A percentile compares a stretch with the other conserved stretches of the same genome.
Evolutionary conservation across 2,888 invertebrate species (phyloP).

Genomic region (Oscheius sp.): DNA sequence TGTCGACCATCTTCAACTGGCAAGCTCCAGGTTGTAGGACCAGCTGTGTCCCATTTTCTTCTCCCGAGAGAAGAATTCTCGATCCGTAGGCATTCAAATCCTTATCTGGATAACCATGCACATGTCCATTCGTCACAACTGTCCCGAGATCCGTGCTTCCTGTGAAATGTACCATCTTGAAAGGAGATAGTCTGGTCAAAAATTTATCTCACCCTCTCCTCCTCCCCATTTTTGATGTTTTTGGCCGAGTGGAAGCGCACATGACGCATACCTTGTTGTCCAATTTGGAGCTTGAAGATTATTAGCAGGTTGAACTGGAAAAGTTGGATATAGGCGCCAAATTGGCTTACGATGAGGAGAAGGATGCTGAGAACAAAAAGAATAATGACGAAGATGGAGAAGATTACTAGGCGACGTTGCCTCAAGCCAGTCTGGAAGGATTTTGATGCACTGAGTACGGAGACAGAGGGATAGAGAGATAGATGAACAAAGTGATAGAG

Average conservation of each 20-base stretch:
- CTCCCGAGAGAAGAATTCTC: slow-evolving; percentile 60
- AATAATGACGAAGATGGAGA: slow-evolving; percentile 44
- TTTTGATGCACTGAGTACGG: too few relatives aligned
- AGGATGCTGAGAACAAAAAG: slow-evolving; percentile 56
- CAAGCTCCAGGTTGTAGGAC: slow-evolving; percentile 65
- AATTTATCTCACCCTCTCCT: slow-evolving; percentile 45
- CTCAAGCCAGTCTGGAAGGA: slow-evolving; percentile 38
- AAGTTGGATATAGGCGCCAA: neutral
- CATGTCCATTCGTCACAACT: slow-evolving; percentile 63
- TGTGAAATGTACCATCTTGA: slow-evolving; percentile 67
- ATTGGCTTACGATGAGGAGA: slow-evolving; percentile 57
- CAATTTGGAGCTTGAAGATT: slow-evolving; percentile 64
- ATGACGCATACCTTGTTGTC: slow-evolving; percentile 62
- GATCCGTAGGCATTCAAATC: slow-evolving; percentile 60
- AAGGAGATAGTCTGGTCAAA: neutral
- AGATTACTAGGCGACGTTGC: slow-evolving; percentile 43
- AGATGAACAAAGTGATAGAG: too few relatives aligned
- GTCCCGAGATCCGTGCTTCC: slow-evolving; percentile 66
- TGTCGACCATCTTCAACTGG: slow-evolving; percentile 60
- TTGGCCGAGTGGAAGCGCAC: slow-evolving; percentile 55
- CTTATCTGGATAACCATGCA: slow-evolving; percentile 60
- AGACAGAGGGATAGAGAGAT: too few relatives aligned
- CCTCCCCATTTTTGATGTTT: slow-evolving; percentile 42
- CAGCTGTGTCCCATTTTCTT: slow-evolving; percentile 58
- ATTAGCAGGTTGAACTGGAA: slow-evolving; percentile 66